Evolutionary conservation across 2,888 invertebrate genomes (phyloP), one percentile per base, ranked within the genome.

Genomic region (Rotaria sp.): DNA sequence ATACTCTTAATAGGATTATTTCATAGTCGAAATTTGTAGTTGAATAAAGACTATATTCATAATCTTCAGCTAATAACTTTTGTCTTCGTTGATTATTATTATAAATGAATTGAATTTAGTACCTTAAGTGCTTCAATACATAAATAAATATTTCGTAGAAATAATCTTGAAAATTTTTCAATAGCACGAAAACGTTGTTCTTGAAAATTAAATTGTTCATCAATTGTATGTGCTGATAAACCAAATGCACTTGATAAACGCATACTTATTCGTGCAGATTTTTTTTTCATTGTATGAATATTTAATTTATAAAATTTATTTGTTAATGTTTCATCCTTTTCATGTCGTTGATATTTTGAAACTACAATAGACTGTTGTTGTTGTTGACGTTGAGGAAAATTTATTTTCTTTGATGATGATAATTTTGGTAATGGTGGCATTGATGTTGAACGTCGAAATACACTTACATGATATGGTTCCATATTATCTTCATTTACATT

Each of bases 261-360:
- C 41, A 92, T 92, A 87, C 92, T 91, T 52, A 93, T 90, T 87
- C 93, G 90, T 0, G 91, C 91, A 2, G 93, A 92, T 89, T 93
- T 93, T 89, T 93, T 93, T 74, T 91, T 92, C 55, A 93, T 92
- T 13, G 93, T 93, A 89, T 93, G 93, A 88, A 93, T 90, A 88
- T 91, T 93, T 10, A 93, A 88, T 89, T 92, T 92, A 7, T 93
- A 91, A 88, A 93, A 80, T 45, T 80, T 80, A 80, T 80, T 80
- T 80, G 80, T 45, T 45, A 45, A 45, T 80, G n/a, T n/a, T 41
- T 80, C 80, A 45, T 80, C 80, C n/a, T 80, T 80, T 38, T 45
- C 80, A 67, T 15, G 35, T 13, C 38, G 80, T 45, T 45, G 80
- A 80, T 45, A 45, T 80, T 45, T 80, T 11, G 41, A 26, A 45